Percentiles rank a stretch among this genome's conserved stretches.
These are phyloP conservation scores for Pseudochirops cupreus DNA, from an alignment of 2,797 vertebrate species.

Conservation along the genomic window DNA sequence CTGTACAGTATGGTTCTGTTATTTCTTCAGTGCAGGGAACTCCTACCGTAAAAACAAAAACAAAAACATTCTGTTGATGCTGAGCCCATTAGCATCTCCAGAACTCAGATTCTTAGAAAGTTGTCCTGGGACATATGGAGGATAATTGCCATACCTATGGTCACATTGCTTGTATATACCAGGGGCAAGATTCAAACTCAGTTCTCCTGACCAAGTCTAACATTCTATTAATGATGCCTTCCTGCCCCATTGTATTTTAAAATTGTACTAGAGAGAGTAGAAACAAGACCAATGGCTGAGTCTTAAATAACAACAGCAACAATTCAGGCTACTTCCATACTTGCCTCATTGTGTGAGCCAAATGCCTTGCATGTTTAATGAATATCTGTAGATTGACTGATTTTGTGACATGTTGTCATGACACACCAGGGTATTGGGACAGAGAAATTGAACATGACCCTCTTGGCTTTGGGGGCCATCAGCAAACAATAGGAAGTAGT, in stretches of 20 bases:
- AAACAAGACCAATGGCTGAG: not conserved
- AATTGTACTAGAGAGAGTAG: not conserved
- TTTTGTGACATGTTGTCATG: conserved; percentile 28
- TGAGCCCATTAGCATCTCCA: not conserved
- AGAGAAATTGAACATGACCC: not conserved
- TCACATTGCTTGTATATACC: not conserved
- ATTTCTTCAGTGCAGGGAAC: not conserved
- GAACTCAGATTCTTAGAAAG: not conserved
- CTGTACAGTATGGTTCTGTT: not conserved
- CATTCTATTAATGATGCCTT: not conserved
- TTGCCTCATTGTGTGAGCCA: conserved; percentile 29
- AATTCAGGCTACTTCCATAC: conserved; percentile 22
- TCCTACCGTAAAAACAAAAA: not conserved
- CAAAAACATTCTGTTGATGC: not conserved
- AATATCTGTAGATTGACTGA: conserved; percentile 19
- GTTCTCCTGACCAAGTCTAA: not conserved
- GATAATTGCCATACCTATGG: not conserved
- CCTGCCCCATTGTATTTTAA: not conserved
- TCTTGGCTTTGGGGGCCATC: conserved; percentile 17
- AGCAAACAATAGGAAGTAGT: not conserved
- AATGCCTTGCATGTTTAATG: conserved; percentile 17
- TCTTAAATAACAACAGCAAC: not conserved
- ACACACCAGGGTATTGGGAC: not conserved
- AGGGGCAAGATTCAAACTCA: not conserved
- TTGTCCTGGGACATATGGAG: not conserved